phyloP scores from a whole-genome alignment of 2,888 invertebrate species.

The Cheiracanthium punctorium region DNA sequence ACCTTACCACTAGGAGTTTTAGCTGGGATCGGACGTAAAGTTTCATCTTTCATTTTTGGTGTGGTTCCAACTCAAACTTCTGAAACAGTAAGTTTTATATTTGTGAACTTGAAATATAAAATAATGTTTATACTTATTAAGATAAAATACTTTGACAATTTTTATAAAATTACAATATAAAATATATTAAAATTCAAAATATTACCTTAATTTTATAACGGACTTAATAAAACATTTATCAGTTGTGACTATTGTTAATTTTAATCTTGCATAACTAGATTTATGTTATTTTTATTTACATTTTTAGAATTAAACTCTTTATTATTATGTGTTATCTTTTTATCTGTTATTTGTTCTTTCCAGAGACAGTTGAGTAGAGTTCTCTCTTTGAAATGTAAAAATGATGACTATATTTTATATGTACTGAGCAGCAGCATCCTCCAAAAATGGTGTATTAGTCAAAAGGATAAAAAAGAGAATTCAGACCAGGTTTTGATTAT shows the following conservation, averaged over 20 bases:
- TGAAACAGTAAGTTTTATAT: slow-evolving; percentile 74
- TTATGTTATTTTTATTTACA: no score
- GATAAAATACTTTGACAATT: no score
- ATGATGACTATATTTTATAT: slow-evolving; percentile 80
- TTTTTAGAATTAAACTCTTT: no score
- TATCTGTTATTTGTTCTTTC: neutral
- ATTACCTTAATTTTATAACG: no score
- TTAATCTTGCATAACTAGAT: no score
- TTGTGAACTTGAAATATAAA: no score
- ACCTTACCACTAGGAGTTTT: slow-evolving; percentile 79
- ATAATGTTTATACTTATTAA: no score
- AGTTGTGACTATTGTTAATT: no score
- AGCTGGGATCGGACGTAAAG: slow-evolving; percentile 88
- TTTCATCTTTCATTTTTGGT: slow-evolving; percentile 89
- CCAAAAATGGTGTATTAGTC: slow-evolving; percentile 87
- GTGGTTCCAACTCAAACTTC: slow-evolving; percentile 76
- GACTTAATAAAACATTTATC: no score
- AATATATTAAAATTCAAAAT: no score
- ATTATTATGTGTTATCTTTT: no score
- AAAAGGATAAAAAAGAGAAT: slow-evolving; percentile 75
- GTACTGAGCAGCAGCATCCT: slow-evolving; percentile 86
- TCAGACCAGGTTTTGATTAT: slow-evolving; percentile 31
- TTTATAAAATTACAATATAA: no score
- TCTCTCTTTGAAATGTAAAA: slow-evolving; percentile 77
- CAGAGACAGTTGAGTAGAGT: slow-evolving; percentile 82